A percentile compares a stretch with the other conserved stretches of the same genome.
Evolutionary conservation across 2,113 vertebrate genomes (phyloP).

Genomic region (Siphamia tubifer): DNA sequence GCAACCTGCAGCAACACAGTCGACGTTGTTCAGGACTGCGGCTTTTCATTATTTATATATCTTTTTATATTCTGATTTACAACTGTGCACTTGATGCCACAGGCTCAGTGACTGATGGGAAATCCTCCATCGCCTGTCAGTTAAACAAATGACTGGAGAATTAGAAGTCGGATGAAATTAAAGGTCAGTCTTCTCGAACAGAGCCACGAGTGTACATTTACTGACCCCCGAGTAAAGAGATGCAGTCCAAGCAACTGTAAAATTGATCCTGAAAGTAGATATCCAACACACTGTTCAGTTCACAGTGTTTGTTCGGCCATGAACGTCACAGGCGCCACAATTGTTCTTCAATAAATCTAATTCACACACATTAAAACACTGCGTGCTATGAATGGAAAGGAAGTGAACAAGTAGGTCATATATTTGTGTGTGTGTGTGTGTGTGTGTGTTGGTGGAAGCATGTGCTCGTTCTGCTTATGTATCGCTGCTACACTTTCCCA

Average conservation of each 20-base stretch:
- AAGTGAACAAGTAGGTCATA: conserved; percentile 50
- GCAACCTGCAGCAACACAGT: conserved; percentile 62
- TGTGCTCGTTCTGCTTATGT: conserved; percentile 13
- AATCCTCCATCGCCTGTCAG: conserved; percentile 33
- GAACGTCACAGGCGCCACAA: neutral
- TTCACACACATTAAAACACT: conserved; percentile 11
- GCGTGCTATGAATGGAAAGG: conserved; percentile 27
- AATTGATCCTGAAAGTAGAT: neutral
- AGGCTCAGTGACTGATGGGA: conserved; percentile 44
- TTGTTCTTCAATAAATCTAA: neutral
- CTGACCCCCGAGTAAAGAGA: neutral
- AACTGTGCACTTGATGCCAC: conserved; percentile 6
- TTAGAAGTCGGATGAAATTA: conserved; percentile 18
- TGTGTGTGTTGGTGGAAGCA: conserved; percentile 16
- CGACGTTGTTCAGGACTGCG: conserved; percentile 53
- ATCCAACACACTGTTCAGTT: neutral
- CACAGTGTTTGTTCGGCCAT: neutral
- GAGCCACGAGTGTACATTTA: neutral
- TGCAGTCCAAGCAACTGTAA: neutral
- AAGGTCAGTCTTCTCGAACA: neutral
- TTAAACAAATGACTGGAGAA: neutral
- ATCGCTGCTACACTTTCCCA: conserved; percentile 24
- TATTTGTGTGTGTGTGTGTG: conserved; percentile 10
- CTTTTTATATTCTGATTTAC: conserved; percentile 48
- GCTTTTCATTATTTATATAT: conserved; percentile 53